Conservation (phyloP, 2,113 vertebrate species). For the Prionailurus bengalensis region DNA sequence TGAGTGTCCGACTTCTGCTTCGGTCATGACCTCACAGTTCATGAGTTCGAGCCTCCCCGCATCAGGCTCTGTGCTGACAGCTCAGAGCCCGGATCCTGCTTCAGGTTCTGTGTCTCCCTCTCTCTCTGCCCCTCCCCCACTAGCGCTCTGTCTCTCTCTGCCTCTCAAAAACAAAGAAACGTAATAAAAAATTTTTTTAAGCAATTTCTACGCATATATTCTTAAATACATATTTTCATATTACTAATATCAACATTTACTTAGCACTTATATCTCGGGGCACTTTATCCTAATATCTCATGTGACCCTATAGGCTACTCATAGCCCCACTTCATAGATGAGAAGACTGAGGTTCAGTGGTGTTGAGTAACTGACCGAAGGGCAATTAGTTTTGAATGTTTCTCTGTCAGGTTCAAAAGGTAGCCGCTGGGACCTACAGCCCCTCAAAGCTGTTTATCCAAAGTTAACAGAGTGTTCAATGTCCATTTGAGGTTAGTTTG, state of each 20-base stretch:
- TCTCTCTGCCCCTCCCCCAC: too few relatives aligned
- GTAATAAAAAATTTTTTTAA: too few relatives aligned
- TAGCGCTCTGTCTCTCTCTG: too few relatives aligned
- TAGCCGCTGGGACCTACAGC: not conserved
- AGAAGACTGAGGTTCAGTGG: not conserved
- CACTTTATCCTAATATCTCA: not conserved
- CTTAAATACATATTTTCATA: not conserved
- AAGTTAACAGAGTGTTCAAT: rapidly evolving
- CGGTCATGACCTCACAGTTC: too few relatives aligned
- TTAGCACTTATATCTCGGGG: not conserved
- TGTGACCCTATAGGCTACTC: not conserved
- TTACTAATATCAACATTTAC: not conserved
- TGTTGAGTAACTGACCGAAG: not conserved
- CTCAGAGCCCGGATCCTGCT: too few relatives aligned
- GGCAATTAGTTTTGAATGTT: not conserved
- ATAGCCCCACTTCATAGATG: not conserved
- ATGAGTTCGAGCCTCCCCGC: too few relatives aligned
- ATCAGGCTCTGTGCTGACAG: too few relatives aligned
- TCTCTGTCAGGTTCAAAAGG: not conserved
- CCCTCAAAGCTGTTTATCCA: not conserved
- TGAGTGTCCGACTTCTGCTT: too few relatives aligned
- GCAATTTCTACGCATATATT: not conserved
- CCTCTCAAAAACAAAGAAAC: too few relatives aligned
- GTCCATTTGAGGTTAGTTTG: not conserved
- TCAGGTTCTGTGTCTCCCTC: too few relatives aligned